Base-by-base conservation (phyloP, 2,113 vertebrate genomes). In the Ancistrus triradiatus region DNA sequence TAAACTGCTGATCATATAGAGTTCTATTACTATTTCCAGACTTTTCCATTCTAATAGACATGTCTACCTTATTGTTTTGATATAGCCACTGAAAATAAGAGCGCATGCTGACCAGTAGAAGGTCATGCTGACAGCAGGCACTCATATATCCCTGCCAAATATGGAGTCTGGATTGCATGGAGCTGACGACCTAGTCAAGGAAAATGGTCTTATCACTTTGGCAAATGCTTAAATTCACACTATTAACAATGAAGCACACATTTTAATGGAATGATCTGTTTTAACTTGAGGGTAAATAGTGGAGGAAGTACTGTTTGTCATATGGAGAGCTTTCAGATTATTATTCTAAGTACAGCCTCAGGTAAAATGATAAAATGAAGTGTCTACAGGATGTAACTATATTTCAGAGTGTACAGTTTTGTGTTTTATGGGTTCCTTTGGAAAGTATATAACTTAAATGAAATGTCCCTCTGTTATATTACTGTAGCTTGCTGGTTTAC, bases 331-430 rank as follows among this genome's bases (percentile, higher is more conserved):
- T n/a, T 18, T 48, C 8, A 35, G 15, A 47, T n/a, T 50, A 25
- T 49, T 49, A 42, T 42, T 57, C 2, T 42, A 24, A 27, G 33
- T 59, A 25, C 15, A 13, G 6, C 21, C 19, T 1, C 22, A 15
- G 17, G 31, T 37, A 47, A 6, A 63, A 42, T 27, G 21, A 25
- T 35, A 22, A 15, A 35, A 37, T 27, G 14, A 50, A 27, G n/a
- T n/a, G n/a, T 49, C 14, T 47, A 22, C 17, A 37, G 28, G 49
- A 17, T n/a, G 21, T 31, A 31, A n/a, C 28, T 37, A 5, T 11
- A 37, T 4, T 1, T 48, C 21, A 38, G 46, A 22, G 18, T 62
- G 46, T 38, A 62, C 33, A 38, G 33, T 38, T 62, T 62, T 50
- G 9, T 38, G 25, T 38, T 62, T 38, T 22, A 3, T 4, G 6